Conservation (phyloP, 92 coral and sea anemone species). For the Montipora capitata region DNA sequence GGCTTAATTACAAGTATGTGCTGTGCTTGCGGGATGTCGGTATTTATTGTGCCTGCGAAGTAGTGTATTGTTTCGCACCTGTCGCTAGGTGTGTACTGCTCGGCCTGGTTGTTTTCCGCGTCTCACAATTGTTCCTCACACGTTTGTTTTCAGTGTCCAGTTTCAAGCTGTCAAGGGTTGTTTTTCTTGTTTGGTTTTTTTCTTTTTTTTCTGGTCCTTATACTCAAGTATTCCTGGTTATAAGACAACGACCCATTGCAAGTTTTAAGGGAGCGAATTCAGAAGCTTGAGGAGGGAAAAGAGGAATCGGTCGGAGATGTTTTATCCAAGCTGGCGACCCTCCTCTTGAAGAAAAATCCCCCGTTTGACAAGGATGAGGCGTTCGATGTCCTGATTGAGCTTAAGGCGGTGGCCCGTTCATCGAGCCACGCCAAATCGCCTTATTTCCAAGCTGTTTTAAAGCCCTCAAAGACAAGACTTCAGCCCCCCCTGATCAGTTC, state of each 20-base stretch:
- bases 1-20: too few relatives aligned
- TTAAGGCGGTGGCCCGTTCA: neutral
- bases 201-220: too few relatives aligned
- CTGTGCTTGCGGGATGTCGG: too few relatives aligned
- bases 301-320: neutral
- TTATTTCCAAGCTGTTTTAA: neutral
- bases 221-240: too few relatives aligned
- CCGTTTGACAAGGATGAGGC: neutral
- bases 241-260: neutral
- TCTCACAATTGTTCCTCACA: too few relatives aligned
- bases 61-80: too few relatives aligned
- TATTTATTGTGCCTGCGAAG: too few relatives aligned
- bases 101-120: too few relatives aligned
- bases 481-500: neutral
- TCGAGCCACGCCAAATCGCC: neutral
- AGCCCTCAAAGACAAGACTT: neutral
- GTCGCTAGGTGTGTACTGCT: too few relatives aligned
- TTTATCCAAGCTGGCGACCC: neutral
- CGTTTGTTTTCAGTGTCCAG: too few relatives aligned
- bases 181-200: too few relatives aligned
- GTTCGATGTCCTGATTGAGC: neutral
- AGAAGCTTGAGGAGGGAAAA: conserved; percentile 9
- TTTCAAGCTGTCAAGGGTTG: too few relatives aligned
- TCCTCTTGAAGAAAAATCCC: neutral
- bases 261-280: neutral